Evolutionary conservation across 2,888 invertebrate species (phyloP).

Genomic region (Brenthis daphne): DNA sequence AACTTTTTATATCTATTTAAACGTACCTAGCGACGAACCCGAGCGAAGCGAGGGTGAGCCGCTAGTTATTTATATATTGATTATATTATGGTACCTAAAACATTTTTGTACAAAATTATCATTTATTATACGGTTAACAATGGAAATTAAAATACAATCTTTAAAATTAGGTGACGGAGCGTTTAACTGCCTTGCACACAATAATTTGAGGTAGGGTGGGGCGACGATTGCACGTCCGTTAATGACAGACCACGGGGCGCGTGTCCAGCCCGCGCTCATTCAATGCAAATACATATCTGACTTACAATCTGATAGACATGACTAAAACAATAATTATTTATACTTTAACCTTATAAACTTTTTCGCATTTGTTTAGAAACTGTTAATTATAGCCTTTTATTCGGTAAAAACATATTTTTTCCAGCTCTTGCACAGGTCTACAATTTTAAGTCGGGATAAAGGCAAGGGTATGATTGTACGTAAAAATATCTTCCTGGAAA

Average conservation of each 20-base stretch:
- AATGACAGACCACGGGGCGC: slow-evolving; percentile 74
- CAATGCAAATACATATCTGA: slow-evolving; percentile 71
- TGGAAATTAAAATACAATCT: slow-evolving; percentile 46
- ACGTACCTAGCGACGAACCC: no score
- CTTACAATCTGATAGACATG: slow-evolving; percentile 60
- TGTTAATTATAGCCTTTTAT: no score
- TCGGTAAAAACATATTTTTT: no score
- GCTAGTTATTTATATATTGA: not conserved
- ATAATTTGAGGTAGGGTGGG: slow-evolving; percentile 75
- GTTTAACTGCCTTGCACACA: slow-evolving; percentile 60
- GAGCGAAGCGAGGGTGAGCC: no score
- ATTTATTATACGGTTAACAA: not conserved
- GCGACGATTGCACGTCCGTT: slow-evolving; percentile 69
- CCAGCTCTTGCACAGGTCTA: no score
- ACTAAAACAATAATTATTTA: slow-evolving; percentile 38
- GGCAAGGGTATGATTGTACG: no score
- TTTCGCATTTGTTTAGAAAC: no score
- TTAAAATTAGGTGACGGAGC: slow-evolving; percentile 46
- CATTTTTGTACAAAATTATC: not conserved
- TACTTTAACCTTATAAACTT: no score
- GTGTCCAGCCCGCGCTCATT: slow-evolving; percentile 77
- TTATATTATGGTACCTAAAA: not conserved
- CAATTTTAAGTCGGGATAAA: no score
- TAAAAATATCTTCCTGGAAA: no score
- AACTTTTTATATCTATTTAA: no score